Evolutionary conservation across 1,140 invertebrate genomes (phyloP).

Genomic region (Musca vetustissima): DNA sequence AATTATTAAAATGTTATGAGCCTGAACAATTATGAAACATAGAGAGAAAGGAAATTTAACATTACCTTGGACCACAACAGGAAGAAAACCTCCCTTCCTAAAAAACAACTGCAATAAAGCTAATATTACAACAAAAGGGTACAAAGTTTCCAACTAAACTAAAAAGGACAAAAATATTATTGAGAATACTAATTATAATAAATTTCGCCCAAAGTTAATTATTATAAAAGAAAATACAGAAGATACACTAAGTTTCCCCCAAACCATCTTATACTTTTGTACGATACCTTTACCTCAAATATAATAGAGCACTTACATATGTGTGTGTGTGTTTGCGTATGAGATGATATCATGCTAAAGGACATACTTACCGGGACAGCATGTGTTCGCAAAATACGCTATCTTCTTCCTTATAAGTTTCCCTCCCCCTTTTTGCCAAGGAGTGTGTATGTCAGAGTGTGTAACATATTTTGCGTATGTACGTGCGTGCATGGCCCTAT

Average conservation of each 20-base stretch:
- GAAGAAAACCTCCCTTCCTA: not conserved
- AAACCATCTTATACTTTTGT: no score
- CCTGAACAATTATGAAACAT: constrained; percentile 6
- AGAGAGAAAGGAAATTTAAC: not conserved
- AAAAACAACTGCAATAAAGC: not conserved
- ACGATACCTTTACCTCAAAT: no score
- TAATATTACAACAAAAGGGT: not conserved
- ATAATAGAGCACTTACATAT: no score
- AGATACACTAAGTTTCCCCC: no score
- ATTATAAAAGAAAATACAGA: not conserved
- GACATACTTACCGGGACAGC: no score
- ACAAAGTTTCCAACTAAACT: not conserved
- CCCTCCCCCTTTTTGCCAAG: not conserved
- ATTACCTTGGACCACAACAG: no score
- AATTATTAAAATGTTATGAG: constrained; percentile 13
- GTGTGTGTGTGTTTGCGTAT: no score
- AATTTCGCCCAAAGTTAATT: constrained; percentile 9
- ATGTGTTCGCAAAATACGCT: not conserved
- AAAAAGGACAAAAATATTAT: not conserved
- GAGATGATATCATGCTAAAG: no score
- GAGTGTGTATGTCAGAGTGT: no score
- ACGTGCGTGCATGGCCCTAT: not conserved
- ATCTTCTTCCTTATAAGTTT: not conserved
- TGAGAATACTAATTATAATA: constrained; percentile 16
- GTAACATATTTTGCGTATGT: not conserved